phyloP scores from a whole-genome alignment of 2,113 vertebrate genomes.

The Malurus alboscapulatus region DNA sequence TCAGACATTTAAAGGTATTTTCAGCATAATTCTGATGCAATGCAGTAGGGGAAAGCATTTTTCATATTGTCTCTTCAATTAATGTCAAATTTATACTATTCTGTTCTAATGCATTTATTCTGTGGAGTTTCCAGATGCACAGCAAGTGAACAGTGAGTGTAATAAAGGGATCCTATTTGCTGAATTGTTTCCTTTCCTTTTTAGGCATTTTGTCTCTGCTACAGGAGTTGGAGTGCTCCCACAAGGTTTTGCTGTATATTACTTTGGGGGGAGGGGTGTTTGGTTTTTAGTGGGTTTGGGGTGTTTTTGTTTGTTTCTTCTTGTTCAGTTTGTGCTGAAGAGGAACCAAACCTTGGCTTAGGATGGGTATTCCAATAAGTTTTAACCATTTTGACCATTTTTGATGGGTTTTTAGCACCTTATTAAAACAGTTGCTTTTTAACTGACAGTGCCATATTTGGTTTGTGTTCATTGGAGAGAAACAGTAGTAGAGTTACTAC shows the following conservation, averaged over 20 bases:
- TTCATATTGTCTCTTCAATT: background rate
- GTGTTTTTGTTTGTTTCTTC: background rate
- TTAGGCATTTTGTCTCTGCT: background rate
- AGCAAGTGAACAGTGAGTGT: background rate
- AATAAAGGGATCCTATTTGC: background rate
- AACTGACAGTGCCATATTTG: background rate
- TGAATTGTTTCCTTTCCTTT: background rate
- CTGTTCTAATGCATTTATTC: background rate
- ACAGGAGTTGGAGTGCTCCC: background rate
- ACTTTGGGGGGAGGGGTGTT: fast-evolving
- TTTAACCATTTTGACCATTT: background rate
- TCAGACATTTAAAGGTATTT: background rate
- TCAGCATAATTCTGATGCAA: background rate
- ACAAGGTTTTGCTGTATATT: background rate
- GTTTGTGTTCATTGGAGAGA: background rate
- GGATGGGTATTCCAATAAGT: background rate
- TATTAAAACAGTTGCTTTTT: background rate
- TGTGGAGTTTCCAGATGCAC: background rate
- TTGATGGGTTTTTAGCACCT: background rate
- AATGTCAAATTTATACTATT: background rate
- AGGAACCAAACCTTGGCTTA: background rate
- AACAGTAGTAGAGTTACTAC: background rate
- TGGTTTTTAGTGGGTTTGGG: background rate
- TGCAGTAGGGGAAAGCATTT: background rate
- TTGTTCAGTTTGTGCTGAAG: background rate